These are phyloP conservation scores for Enteromius afrohamiltoni DNA, from an alignment of 2,797 vertebrate genomes.

Conservation along the genomic window DNA sequence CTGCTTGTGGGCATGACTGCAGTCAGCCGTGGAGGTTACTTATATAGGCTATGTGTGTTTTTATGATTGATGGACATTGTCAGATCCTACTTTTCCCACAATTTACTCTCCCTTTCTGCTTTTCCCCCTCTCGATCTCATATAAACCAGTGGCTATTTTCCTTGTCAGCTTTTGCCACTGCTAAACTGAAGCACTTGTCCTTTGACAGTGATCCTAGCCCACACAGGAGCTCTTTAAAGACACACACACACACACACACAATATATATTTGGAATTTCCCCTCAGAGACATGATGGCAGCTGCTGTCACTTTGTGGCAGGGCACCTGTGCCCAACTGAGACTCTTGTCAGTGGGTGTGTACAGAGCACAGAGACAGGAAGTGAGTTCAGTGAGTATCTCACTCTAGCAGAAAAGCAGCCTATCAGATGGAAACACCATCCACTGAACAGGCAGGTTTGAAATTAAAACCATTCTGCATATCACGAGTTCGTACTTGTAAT, in stretches of 20 bases:
- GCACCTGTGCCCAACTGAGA: constrained; percentile 35
- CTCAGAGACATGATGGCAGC: constrained; percentile 35
- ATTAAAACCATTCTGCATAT: background rate
- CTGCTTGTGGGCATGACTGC: constrained; percentile 20
- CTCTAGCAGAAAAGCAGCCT: background rate
- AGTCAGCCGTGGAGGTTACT: constrained; percentile 21
- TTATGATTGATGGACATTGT: constrained; percentile 56
- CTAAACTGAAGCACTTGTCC: constrained; percentile 53
- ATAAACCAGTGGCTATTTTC: constrained; percentile 39
- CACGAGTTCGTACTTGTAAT: too few relatives aligned
- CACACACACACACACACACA: constrained; percentile 34
- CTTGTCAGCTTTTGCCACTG: constrained; percentile 43
- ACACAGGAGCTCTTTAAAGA: constrained; percentile 29
- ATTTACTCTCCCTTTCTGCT: constrained; percentile 37
- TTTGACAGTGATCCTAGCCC: constrained; percentile 46
- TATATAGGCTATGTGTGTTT: constrained; percentile 19
- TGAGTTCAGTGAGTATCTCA: background rate
- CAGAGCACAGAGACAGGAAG: constrained; percentile 3
- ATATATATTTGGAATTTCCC: constrained; percentile 22
- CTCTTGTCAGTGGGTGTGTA: constrained; percentile 39
- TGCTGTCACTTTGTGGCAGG: constrained; percentile 45
- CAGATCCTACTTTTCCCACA: constrained; percentile 37
- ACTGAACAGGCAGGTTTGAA: background rate
- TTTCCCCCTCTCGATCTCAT: background rate
- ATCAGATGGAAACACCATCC: constrained; percentile 9